Base-by-base conservation (phyloP, 1,140 invertebrate genomes). In the Gryon sp. region DNA sequence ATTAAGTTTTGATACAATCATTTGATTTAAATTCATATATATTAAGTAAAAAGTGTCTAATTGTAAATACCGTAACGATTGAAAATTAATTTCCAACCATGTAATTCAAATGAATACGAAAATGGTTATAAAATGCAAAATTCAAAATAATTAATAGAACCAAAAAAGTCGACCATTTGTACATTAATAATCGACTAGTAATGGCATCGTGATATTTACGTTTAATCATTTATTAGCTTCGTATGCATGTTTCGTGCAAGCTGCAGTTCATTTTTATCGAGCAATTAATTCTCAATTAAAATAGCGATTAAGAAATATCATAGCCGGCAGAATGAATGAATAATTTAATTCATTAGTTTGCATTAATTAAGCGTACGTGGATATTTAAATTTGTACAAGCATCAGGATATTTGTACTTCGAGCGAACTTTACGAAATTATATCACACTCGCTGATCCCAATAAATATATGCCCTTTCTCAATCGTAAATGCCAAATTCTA, bases 251-350 rank as follows among this genome's bases (percentile, higher is more conserved):
- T 48, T 18, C 43, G 15, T 19, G 46, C 46, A 22, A 52, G 16
- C 1, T 2, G 46, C 32, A 32, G 20, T 34, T 52, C 32, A 53
- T 19, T 53, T n/a, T 65, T 45, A 65, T 55, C 41, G 28, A 12
- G 3, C 45, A 66, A 55, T 66, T 55, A 66, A 45, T 55, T 22
- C 40, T 6, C 24, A 66, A 66, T 66, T 66, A 66, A 53, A 15
- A 66, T 52, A 6, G 19, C 14, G 46, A 53, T 66, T 26, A 43
- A 41, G 22, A 66, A 52, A 52, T 40, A 57, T 19, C 38, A 41
- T 19, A 14, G 15, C 43, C 32, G 16, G 14, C 11, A n/a, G 16
- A 57, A 32, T 7, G 9, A 18, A 59, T 9, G 40, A 41, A 45
- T 43, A 59, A 59, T 32, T 32, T 45, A 20, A 59, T 43, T 59